Percentiles rank a stretch among this genome's conserved stretches.
These are phyloP conservation scores for Metellina segmentata DNA, from an alignment of 2,888 invertebrate species.

Conservation along the genomic window DNA sequence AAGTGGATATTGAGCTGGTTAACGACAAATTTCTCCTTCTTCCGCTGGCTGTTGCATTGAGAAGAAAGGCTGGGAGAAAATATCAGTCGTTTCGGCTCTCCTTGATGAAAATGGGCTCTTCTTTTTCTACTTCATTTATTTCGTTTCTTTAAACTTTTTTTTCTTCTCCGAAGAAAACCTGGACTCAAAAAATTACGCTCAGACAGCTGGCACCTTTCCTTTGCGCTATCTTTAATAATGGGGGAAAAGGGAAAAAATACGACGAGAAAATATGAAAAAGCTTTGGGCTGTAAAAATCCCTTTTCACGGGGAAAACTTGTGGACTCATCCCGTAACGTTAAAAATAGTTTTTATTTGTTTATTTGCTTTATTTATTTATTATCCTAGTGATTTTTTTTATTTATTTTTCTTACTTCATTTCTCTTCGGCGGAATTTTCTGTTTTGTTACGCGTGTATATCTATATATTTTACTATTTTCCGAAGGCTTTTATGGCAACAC, in stretches of 20 bases:
- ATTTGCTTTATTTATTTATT: not conserved
- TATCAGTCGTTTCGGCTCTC: constrained; percentile 18
- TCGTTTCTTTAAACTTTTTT: constrained; percentile 7
- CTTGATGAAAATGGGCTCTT: constrained; percentile 20
- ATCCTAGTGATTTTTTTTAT: too few species aligned
- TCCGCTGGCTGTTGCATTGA: constrained; percentile 21
- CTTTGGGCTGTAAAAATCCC: constrained; percentile 60
- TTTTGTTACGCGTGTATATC: constrained; percentile 33
- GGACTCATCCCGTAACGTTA: constrained; percentile 39
- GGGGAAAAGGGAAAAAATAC: constrained; percentile 29
- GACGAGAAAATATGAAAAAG: constrained; percentile 59
- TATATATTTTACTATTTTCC: constrained; percentile 63
- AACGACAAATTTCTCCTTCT: constrained; percentile 63
- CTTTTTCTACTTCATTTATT: not conserved
- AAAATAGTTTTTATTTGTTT: constrained; percentile 36
- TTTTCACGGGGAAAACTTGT: constrained; percentile 62
- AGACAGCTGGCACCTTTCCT: not conserved
- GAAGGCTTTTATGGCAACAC: not conserved
- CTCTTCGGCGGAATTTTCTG: constrained; percentile 17
- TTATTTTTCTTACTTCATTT: not conserved
- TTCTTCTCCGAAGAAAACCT: constrained; percentile 22
- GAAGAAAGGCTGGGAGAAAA: constrained; percentile 8
- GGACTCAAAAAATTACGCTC: constrained; percentile 14
- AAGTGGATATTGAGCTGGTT: constrained; percentile 69
- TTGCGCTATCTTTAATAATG: constrained; percentile 62